Evolutionary conservation across 2,113 vertebrate species (phyloP), one percentile per base, ranked within the genome.

Genomic region (Columba livia): DNA sequence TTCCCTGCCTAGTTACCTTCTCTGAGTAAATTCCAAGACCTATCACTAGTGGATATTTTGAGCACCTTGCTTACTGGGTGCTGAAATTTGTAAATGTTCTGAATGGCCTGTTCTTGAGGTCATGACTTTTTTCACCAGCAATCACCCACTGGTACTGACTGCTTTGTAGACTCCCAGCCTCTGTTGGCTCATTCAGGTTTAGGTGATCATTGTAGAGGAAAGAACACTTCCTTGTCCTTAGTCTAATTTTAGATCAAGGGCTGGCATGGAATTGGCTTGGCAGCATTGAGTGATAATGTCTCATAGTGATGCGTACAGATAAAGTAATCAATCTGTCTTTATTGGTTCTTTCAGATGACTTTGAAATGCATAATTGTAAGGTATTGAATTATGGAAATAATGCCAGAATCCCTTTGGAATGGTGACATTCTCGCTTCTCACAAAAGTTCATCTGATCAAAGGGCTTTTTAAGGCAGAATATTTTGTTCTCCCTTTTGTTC

Each of bases 221-320:
- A 86, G 75, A 91, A 95, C 88, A 86, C 31, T 78, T 92, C 60
- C 79, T 83, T 83, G 91, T 88, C 87, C 71, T 94, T 90, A 92
- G 56, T 84, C 93, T 94, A 96, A 97, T 93, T 96, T 94, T 95
- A 96, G 92, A 91, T 73, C 82, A 90, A 94, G 79, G 92, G 82
- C 93, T 96, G 90, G 93, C 94, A 94, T 80, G 79, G 72, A 93
- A 83, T 21, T 78, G 34, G 38, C 44, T 94, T 95, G 83, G 88
- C 93, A 92, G 79, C 71, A 25, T n/a, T 58, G 47, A 78, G 56
- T 78, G 75, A 80, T 84, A 74, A 83, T 74, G 51, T 90, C 60
- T 80, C 77, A 31, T 64, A 84, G 88, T 24, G 28, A 81, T 62
- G 89, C 74, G 64, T 62, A 85, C 62, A 77, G 82, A 78, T 90